Conservation (phyloP, 2,797 vertebrate genomes). For the Triplophysa bombifrons region DNA sequence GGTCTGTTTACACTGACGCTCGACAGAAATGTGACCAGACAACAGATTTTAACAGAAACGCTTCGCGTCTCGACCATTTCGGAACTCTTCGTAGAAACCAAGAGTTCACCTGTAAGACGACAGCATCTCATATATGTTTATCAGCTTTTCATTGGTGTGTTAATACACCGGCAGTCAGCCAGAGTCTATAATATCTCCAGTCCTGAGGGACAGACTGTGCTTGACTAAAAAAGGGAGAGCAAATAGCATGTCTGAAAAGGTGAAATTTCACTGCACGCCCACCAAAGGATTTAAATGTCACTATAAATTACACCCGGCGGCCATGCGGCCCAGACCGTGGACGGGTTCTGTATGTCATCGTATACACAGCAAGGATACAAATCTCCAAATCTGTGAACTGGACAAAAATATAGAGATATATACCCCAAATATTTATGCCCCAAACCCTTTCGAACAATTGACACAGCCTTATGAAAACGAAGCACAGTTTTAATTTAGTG, state of each 20-base stretch:
- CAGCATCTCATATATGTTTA: conserved; percentile 15
- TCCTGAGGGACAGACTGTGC: background rate
- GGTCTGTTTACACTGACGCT: conserved; percentile 7
- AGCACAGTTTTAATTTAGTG: background rate
- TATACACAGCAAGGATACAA: background rate
- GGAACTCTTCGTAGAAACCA: background rate
- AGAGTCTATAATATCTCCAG: conserved; percentile 2
- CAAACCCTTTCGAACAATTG: too few relatives aligned
- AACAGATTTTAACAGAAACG: background rate
- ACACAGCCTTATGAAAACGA: too few relatives aligned
- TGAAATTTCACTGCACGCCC: conserved; percentile 44
- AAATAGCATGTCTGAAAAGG: conserved; percentile 42
- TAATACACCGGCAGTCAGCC: conserved; percentile 7
- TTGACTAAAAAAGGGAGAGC: conserved; percentile 5
- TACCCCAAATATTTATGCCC: too few relatives aligned
- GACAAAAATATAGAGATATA: too few relatives aligned
- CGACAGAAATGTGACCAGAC: conserved; percentile 25
- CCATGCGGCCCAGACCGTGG: background rate
- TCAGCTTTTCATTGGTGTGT: background rate
- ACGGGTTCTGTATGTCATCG: background rate
- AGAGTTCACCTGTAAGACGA: background rate
- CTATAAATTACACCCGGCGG: conserved; percentile 45
- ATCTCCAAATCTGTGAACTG: too few relatives aligned
- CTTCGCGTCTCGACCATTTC: background rate
- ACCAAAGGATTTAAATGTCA: conserved; percentile 55